Evolutionary conservation across 2,797 vertebrate species (phyloP).

Genomic region (Molossus molossus): DNA sequence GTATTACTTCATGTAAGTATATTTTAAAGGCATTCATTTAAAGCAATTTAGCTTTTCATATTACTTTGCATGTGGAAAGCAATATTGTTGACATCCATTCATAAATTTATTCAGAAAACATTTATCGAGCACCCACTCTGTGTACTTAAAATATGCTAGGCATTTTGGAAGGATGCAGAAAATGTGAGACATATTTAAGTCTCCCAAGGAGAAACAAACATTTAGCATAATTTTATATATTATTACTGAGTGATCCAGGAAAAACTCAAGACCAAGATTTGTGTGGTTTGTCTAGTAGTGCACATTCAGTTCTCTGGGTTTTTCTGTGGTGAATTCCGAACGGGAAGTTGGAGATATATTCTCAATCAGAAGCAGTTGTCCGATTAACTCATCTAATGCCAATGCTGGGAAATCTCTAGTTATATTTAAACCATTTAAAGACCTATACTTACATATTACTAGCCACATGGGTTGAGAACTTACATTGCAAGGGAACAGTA

Average conservation of each 20-base stretch:
- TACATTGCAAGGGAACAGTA: conserved; percentile 11
- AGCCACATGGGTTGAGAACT: neutral
- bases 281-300: neutral
- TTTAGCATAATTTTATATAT: conserved; percentile 15
- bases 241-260: neutral
- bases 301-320: neutral
- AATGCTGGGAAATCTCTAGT: neutral
- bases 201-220: conserved; percentile 11
- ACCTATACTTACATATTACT: neutral
- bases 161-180: conserved; percentile 18
- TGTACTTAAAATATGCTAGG: neutral
- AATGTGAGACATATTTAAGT: neutral
- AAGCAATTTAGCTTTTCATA: conserved; percentile 27
- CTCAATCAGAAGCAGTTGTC: neutral
- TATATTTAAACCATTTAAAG: conserved; percentile 17
- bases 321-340: neutral
- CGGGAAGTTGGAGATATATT: neutral
- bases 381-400: neutral
- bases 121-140: neutral
- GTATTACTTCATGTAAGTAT: neutral
- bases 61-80: neutral
- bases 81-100: neutral
- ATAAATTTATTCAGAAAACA: conserved; percentile 3
- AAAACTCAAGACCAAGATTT: neutral
- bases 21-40: conserved; percentile 60